A percentile compares a stretch with the other conserved stretches of the same genome.
Conservation (phyloP, 53 echinoderm and acorn worm species). For the Zoroaster sp. region DNA sequence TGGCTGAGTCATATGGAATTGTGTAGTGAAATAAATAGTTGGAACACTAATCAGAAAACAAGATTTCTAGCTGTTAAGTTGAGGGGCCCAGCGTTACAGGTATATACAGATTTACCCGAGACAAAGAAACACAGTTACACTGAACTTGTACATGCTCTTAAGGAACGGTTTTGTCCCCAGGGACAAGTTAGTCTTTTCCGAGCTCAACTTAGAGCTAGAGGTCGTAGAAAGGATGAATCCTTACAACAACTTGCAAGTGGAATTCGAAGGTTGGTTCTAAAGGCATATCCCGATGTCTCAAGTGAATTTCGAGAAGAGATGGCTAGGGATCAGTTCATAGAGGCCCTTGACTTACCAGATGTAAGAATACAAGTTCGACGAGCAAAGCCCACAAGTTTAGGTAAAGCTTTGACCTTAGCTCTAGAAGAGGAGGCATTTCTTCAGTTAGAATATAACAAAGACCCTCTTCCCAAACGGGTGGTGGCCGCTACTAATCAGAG, state of each 20-base stretch:
- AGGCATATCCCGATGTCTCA: slow-evolving; percentile 25
- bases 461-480: neutral
- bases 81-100: neutral
- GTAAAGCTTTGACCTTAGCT: slow-evolving; percentile 18
- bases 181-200: slow-evolving; percentile 1
- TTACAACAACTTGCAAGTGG: slow-evolving; percentile 18
- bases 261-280: slow-evolving; percentile 8
- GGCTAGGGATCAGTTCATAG: slow-evolving; percentile 34
- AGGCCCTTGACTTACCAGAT: slow-evolving; percentile 23
- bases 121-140: neutral
- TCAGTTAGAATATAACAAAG: slow-evolving; percentile 22
- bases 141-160: neutral
- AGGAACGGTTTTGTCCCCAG: neutral
- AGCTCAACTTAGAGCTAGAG: neutral
- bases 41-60: neutral
- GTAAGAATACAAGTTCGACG: slow-evolving; percentile 14
- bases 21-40: slow-evolving; percentile 20
- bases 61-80: neutral
- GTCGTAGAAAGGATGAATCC: neutral
- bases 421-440: slow-evolving; percentile 13
- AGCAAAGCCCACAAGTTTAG: neutral
- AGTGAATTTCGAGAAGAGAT: slow-evolving; percentile 16
- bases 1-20: neutral
- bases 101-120: neutral
- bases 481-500: neutral